phyloP scores from a whole-genome alignment of 2,797 vertebrate genomes.

The Acomys russatus region DNA sequence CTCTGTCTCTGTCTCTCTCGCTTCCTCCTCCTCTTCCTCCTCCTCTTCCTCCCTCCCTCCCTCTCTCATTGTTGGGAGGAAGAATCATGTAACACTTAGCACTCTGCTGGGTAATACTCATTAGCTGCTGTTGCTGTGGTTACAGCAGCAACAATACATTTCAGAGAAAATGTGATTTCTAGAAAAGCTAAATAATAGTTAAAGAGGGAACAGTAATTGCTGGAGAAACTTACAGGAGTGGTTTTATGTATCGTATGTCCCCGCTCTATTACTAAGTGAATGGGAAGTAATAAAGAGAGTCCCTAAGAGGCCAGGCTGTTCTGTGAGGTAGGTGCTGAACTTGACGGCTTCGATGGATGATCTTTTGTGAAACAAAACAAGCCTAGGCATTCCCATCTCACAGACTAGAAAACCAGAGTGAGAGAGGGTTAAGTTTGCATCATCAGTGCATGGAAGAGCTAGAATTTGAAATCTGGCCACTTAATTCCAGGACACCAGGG shows the following conservation, averaged over 20 bases:
- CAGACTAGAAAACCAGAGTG: background rate
- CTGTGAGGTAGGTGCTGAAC: background rate
- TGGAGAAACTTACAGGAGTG: background rate
- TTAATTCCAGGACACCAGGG: background rate
- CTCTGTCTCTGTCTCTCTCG: background rate
- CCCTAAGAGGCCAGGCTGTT: background rate
- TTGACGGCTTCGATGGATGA: rapidly evolving
- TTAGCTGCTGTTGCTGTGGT: background rate
- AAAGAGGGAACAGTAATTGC: background rate
- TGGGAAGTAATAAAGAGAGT: background rate
- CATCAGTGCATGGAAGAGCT: background rate
- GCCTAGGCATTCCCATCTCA: background rate
- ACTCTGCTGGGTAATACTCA: rapidly evolving
- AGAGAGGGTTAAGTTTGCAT: background rate
- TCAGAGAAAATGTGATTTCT: background rate
- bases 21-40: background rate
- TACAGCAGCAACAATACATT: background rate
- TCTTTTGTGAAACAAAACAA: background rate
- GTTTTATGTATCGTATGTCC: background rate
- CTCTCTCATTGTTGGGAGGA: background rate
- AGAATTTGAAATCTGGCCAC: conserved; percentile 23
- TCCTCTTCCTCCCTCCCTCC: no score
- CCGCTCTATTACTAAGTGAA: background rate
- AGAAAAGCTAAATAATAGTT: background rate
- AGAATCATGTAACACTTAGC: background rate